These are phyloP conservation scores for Leptinotarsa juncta DNA, from an alignment of 2,888 invertebrate genomes.

Conservation along the genomic window DNA sequence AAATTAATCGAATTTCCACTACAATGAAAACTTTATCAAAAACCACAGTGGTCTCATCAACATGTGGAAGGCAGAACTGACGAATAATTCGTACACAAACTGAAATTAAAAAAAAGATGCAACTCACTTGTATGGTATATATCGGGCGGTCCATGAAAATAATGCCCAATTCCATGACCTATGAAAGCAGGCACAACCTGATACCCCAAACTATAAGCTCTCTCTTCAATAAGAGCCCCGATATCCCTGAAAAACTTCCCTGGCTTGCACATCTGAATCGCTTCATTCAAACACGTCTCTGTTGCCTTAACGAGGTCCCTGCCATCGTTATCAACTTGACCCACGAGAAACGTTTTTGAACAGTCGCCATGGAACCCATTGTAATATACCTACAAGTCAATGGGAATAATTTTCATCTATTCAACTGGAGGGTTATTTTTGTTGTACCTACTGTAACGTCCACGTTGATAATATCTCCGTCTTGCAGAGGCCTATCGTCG, in stretches of 20 bases:
- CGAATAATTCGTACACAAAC: no score
- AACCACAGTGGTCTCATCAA: no score
- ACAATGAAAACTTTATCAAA: no score
- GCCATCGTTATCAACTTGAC: constrained; percentile 82
- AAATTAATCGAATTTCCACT: no score
- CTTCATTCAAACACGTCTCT: constrained; percentile 76
- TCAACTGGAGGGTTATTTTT: neutral
- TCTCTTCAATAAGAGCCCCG: constrained; percentile 74
- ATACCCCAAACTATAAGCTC: constrained; percentile 73
- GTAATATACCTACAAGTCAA: constrained; percentile 73
- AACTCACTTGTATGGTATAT: constrained; percentile 84
- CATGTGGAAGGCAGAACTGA: no score
- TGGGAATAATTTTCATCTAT: neutral
- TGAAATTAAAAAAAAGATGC: neutral
- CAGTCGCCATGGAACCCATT: constrained; percentile 94
- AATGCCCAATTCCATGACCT: constrained; percentile 93
- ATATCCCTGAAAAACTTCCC: constrained; percentile 71
- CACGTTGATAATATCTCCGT: constrained; percentile 92
- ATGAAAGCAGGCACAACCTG: constrained; percentile 83
- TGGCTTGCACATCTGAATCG: constrained; percentile 73
- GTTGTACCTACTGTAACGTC: constrained; percentile 82
- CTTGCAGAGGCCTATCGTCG: constrained; percentile 79
- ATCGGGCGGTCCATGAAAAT: constrained; percentile 94
- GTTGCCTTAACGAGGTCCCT: constrained; percentile 77
- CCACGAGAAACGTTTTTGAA: constrained; percentile 87